Base-by-base conservation (phyloP, 1,140 invertebrate species). In the Hylyphantes graminicola region DNA sequence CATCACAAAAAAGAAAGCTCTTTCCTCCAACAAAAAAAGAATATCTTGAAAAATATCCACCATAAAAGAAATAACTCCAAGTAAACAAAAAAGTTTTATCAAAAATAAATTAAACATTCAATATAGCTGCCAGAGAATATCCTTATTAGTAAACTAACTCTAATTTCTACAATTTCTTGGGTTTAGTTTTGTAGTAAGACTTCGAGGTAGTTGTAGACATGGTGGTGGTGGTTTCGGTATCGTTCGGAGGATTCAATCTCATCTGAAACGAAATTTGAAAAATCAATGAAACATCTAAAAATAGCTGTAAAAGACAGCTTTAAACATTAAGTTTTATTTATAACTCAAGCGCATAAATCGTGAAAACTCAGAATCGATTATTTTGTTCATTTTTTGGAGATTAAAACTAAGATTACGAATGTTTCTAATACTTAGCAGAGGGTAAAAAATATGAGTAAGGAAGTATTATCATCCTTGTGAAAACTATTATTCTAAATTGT, bases 231-330 rank as follows among this genome's bases (percentile, higher is more conserved):
- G 82, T 85, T 70, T 85, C 84, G 3, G 84, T 85, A 11, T 79
- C 84, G 1, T 85, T 85, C n/a, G 84, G 84, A 19, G 84, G 84
- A 74, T 85, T 78, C 53, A 85, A 59, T 57, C 84, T 54, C 67
- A 74, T 85, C 84, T 91, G 50, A 13, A 74, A 79, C 55, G 19
- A n/a, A 51, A 50, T n/a, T n/a, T n/a, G n/a, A 68, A 68, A 12
- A 35, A 11, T 68, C 2, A 68, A 68, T 51, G 9, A 15, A 63
- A 15, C 13, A 4, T 15, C 13, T 2, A 63, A 12, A 63, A 63
- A 15, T 63, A 63, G 10, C 19, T 63, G 13, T 15, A 13, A 13
- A 7, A 63, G 19, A 63, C 35, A 35, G 35, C 35, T 35, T 35
- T 35, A 35, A 35, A 35, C 35, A 35, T 35, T 35, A 35, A 35